Evolutionary conservation across 2,888 invertebrate genomes (phyloP), one percentile per base, ranked within the genome.

Genomic region (Xestia ashworthii): DNA sequence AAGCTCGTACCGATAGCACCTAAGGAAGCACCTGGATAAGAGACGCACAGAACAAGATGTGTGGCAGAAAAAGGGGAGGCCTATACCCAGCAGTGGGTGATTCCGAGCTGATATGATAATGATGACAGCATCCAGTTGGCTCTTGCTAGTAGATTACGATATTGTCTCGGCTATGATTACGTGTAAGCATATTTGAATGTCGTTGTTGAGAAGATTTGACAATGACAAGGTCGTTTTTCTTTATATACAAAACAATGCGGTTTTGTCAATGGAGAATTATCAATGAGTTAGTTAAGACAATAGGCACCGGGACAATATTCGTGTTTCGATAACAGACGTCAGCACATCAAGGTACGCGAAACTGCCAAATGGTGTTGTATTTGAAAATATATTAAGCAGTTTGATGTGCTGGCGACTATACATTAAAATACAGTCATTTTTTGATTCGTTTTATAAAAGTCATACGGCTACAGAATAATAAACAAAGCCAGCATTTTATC

Each of bases 171-270:
- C 60, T 60, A 3, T 16, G 16, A 16, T 60, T 19, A 32, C 60
- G 60, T 32, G 60, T 32, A 19, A 32, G 32, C 8, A 16, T 32
- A 60, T 19, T 60, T 60, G 32, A 62, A 19, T 44, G 14, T 44
- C n/a, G 44, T 44, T n/a, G n/a, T n/a, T 44, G 67, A 19, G 25
- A 46, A 9, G 14, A 65, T 41, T 16, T 65, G 19, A 48, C 69
- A 53, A 44, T 71, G 46, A 71, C 65, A 84, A 84, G 77, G 82
- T 41, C 69, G 41, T 16, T 32, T 65, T 78, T 76, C 65, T 68
- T 77, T 81, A 71, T 77, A n/a, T 64, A 67, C 73, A 38, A 50
- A 58, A 84, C 85, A 82, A 78, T 78, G 25, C 74, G 22, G n/a
- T 68, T 81, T 50, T 53, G 9, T 11, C 32, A 46, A 25, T 38